Conservation (phyloP, 2,797 vertebrate genomes). For the Varecia variegata region DNA sequence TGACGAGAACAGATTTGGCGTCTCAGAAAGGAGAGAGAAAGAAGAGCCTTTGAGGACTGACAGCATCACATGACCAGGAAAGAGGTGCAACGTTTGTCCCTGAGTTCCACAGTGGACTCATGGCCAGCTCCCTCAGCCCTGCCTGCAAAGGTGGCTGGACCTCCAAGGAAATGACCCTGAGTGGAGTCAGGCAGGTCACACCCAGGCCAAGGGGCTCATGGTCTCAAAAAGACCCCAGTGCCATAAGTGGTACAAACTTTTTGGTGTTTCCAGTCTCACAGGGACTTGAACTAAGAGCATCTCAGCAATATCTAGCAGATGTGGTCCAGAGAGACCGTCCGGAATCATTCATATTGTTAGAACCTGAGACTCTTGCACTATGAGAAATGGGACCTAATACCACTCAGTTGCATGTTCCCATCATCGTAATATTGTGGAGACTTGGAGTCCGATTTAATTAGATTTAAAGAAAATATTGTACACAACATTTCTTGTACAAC, state of each 20-base stretch:
- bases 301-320: too few species aligned
- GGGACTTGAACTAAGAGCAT: not conserved
- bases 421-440: not conserved
- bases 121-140: not conserved
- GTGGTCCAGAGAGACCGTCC: not conserved
- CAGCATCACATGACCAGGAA: accelerated
- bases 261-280: not conserved
- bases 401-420: not conserved
- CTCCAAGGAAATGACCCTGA: not conserved
- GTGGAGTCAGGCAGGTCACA: not conserved
- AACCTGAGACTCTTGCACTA: not conserved
- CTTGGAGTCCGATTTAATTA: not conserved
- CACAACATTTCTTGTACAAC: not conserved
- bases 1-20: not conserved
- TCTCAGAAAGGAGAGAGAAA: not conserved
- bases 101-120: not conserved
- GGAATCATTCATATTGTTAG: not conserved
- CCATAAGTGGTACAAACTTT: accelerated
- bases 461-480: not conserved
- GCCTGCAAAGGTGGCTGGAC: not conserved
- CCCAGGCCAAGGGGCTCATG: not conserved
- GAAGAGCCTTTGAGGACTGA: too few species aligned
- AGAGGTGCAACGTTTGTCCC: accelerated
- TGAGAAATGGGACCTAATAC: accelerated
- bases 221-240: not conserved